Conservation (phyloP, 2,888 invertebrate genomes). For the Apotomis turbidana region DNA sequence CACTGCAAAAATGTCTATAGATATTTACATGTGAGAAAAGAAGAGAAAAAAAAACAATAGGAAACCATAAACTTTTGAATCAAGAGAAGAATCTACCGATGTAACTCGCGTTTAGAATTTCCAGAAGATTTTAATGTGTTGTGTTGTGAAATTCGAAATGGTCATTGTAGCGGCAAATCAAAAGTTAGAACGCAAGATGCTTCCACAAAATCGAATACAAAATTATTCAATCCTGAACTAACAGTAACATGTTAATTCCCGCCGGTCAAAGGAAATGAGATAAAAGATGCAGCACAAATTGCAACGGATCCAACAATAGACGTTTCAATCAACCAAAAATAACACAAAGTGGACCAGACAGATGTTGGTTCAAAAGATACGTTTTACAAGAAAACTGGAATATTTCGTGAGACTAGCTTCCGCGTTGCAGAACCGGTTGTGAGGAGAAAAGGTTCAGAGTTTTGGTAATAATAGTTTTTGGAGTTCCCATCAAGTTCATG, state of each 20-base stretch:
- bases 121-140: too few species aligned
- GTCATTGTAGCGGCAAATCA: slow-evolving; percentile 10
- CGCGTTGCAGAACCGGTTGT: slow-evolving; percentile 71
- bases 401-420: slow-evolving; percentile 70
- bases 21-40: background rate
- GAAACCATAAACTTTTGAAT: background rate
- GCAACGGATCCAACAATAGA: slow-evolving; percentile 52
- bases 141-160: background rate
- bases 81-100: too few species aligned
- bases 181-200: slow-evolving; percentile 18
- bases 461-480: slow-evolving; percentile 48
- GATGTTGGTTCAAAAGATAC: slow-evolving; percentile 55
- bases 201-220: slow-evolving; percentile 24
- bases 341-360: slow-evolving; percentile 58
- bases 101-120: too few species aligned
- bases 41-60: background rate
- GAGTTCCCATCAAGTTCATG: slow-evolving; percentile 49
- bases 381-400: slow-evolving; percentile 70
- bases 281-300: slow-evolving; percentile 38
- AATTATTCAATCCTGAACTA: slow-evolving; percentile 27
- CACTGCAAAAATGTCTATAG: background rate
- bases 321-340: slow-evolving; percentile 52
- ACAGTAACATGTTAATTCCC: slow-evolving; percentile 28
- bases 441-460: slow-evolving; percentile 42
- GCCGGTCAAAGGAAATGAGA: slow-evolving; percentile 33